Evolutionary conservation across 2,113 vertebrate genomes (phyloP).

Genomic region (Chloroceryle aenea): DNA sequence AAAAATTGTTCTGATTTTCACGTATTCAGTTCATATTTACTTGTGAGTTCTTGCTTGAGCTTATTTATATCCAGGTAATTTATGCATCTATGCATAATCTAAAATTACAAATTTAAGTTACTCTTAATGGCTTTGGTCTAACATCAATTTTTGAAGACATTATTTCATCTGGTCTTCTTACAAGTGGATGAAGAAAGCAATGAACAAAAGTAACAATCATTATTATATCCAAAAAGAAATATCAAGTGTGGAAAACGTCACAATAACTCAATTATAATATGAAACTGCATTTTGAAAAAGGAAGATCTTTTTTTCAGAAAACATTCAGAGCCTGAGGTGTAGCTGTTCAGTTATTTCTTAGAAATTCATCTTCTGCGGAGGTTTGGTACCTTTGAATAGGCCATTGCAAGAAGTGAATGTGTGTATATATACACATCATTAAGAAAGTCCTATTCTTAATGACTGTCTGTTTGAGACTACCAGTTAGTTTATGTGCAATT

Average conservation of each 20-base stretch:
- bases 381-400: not conserved
- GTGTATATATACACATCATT: not conserved
- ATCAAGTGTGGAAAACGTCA: not conserved
- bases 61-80: not conserved
- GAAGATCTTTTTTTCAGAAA: not conserved
- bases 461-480: not conserved
- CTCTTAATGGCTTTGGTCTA: not conserved
- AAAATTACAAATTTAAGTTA: not conserved
- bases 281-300: not conserved
- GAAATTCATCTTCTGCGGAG: not conserved
- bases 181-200: not conserved
- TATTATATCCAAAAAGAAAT: not conserved
- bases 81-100: not conserved
- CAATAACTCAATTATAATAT: not conserved
- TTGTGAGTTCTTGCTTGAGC: not conserved
- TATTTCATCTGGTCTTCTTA: not conserved
- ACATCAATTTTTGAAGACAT: not conserved
- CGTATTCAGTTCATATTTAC: not conserved
- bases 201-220: not conserved
- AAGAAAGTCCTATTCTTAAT: not conserved
- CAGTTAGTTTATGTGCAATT: not conserved
- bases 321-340: not conserved
- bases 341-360: not conserved
- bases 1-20: not conserved
- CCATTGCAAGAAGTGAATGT: not conserved